These are phyloP conservation scores for Fabriciana adippe DNA, from an alignment of 2,888 invertebrate species.

Conservation along the genomic window DNA sequence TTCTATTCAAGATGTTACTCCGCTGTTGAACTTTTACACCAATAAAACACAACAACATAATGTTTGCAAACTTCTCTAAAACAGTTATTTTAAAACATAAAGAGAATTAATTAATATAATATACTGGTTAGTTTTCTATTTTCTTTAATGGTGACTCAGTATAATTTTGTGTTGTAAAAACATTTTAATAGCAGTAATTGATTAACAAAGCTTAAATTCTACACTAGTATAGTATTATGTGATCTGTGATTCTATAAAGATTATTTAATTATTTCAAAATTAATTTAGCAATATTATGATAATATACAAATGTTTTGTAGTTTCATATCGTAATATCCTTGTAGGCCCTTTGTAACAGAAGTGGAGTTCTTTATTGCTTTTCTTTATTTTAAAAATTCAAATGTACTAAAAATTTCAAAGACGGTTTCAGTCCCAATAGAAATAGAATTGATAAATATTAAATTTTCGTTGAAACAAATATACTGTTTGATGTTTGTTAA, in stretches of 20 bases:
- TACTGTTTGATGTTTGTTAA: background rate
- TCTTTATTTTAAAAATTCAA: slow-evolving; percentile 8
- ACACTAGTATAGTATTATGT: too few relatives aligned
- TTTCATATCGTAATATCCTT: too few relatives aligned
- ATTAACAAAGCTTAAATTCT: too few relatives aligned
- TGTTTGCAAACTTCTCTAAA: background rate
- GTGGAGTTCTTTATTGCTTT: background rate
- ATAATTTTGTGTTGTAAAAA: too few relatives aligned
- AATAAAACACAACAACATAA: slow-evolving; percentile 11
- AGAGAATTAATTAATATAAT: too few relatives aligned
- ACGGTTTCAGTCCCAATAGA: background rate
- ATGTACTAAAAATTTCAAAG: background rate
- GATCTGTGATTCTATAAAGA: too few relatives aligned
- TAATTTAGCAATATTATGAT: too few relatives aligned
- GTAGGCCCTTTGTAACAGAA: background rate
- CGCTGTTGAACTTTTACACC: slow-evolving; percentile 16
- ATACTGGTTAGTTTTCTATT: too few relatives aligned
- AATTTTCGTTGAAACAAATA: background rate
- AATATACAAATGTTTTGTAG: too few relatives aligned
- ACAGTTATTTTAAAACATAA: background rate
- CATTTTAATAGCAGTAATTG: too few relatives aligned
- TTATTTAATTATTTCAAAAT: too few relatives aligned
- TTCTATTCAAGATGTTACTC: slow-evolving; percentile 10
- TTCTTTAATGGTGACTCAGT: too few relatives aligned
- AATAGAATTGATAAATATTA: slow-evolving; percentile 4